A percentile compares a stretch with the other conserved stretches of the same genome.
phyloP scores from a whole-genome alignment of 2,797 vertebrate genomes.

The Lates japonicus region DNA sequence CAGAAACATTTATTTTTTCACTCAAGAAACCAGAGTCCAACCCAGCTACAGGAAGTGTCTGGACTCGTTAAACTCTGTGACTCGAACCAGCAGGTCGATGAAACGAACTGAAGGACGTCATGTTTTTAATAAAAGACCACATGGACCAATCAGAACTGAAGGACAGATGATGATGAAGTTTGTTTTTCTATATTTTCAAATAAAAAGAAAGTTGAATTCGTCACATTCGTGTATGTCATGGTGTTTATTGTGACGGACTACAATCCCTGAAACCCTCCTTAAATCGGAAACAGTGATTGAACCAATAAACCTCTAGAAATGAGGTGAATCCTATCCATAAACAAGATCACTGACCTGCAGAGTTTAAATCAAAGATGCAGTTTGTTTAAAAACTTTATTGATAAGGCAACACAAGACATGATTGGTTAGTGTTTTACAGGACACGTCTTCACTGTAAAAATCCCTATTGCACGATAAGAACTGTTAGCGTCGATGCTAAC shows the following conservation, averaged over 20 bases:
- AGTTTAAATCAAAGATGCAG: not conserved
- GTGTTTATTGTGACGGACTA: not conserved
- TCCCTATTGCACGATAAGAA: constrained; percentile 48
- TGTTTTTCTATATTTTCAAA: constrained; percentile 33
- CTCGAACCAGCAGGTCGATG: not conserved
- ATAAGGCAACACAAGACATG: constrained; percentile 80
- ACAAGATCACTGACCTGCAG: not conserved
- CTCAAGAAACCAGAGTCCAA: no score
- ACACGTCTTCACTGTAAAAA: constrained; percentile 19
- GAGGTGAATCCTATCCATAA: no score
- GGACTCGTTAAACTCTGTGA: not conserved
- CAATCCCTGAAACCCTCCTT: not conserved
- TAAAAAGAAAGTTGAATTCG: not conserved
- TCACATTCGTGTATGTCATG: not conserved
- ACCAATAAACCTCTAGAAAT: no score
- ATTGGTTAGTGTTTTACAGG: constrained; percentile 38
- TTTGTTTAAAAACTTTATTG: constrained; percentile 74
- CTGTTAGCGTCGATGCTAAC: constrained; percentile 11
- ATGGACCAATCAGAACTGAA: constrained; percentile 6
- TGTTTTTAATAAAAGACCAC: not conserved
- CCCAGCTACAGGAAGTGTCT: not conserved
- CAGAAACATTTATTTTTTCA: no score
- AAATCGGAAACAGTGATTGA: no score
- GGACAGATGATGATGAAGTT: not conserved
- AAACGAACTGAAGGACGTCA: not conserved